Conservation (phyloP, 2,888 invertebrate species). For the Gonocerus acuteangulatus region DNA sequence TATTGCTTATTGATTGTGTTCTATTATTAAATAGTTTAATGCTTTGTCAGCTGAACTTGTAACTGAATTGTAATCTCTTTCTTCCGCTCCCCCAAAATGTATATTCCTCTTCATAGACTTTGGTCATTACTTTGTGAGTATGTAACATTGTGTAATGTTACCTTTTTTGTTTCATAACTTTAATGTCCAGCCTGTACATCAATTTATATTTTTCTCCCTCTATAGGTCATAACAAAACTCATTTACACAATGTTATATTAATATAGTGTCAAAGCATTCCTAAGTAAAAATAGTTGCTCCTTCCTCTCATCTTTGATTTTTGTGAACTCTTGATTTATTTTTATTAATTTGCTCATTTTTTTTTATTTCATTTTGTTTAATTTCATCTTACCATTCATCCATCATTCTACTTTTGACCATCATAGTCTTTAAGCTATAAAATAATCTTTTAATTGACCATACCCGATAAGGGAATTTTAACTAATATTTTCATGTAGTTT, state of each 20-base stretch:
- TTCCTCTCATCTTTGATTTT: neutral
- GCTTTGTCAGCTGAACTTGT: slow-evolving; percentile 2
- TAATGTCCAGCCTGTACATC: neutral
- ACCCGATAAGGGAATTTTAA: neutral
- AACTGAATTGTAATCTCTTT: too few species aligned
- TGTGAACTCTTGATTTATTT: neutral
- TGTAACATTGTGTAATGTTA: slow-evolving; percentile 7
- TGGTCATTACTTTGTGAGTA: too few species aligned
- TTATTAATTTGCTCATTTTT: neutral
- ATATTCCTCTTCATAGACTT: too few species aligned
- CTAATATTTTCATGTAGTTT: slow-evolving; percentile 9
- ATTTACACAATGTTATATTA: slow-evolving; percentile 9
- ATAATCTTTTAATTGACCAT: slow-evolving; percentile 21
- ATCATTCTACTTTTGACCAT: neutral
- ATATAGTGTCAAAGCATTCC: neutral
- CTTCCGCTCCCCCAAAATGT: too few species aligned
- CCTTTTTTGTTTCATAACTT: neutral
- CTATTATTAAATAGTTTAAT: too few species aligned
- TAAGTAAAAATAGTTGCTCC: neutral
- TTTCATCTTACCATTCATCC: neutral
- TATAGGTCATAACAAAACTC: neutral
- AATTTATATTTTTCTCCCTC: neutral
- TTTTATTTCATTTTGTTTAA: slow-evolving; percentile 1
- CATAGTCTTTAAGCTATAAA: slow-evolving; percentile 16
- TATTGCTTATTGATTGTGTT: too few species aligned